Conservation (phyloP, 2,888 invertebrate genomes). For the Cotesia congregata region DNA sequence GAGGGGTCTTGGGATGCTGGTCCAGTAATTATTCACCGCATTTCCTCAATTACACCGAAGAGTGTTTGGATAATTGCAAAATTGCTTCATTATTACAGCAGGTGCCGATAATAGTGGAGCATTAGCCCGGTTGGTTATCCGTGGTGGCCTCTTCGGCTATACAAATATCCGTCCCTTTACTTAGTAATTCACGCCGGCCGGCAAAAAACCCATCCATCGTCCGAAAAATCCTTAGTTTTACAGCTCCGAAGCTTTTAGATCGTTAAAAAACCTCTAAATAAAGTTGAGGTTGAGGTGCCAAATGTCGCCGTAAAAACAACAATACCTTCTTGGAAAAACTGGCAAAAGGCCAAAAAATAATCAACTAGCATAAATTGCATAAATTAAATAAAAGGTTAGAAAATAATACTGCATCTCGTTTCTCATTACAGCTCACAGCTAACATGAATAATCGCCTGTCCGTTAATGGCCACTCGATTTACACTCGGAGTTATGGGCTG, state of each 20-base stretch:
- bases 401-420: too few species aligned
- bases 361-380: too few species aligned
- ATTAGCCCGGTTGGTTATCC: slow-evolving; percentile 34
- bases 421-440: background rate
- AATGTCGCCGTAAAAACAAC: too few species aligned
- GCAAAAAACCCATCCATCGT: too few species aligned
- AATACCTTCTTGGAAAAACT: too few species aligned
- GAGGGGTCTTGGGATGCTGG: too few species aligned
- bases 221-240: too few species aligned
- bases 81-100: slow-evolving; percentile 63
- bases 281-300: too few species aligned
- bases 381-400: too few species aligned
- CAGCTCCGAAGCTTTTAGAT: too few species aligned
- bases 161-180: slow-evolving; percentile 54
- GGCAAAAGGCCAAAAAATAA: slow-evolving; percentile 9
- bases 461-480: background rate
- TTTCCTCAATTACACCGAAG: slow-evolving; percentile 17
- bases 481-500: background rate
- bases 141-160: slow-evolving; percentile 50
- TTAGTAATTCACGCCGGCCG: too few species aligned
- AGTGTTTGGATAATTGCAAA: slow-evolving; percentile 62
- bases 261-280: too few species aligned
- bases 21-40: background rate
- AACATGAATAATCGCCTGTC: background rate
- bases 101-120: slow-evolving; percentile 58